Base-by-base conservation (phyloP, 2,113 vertebrate genomes). In the Phaethon lepturus region DNA sequence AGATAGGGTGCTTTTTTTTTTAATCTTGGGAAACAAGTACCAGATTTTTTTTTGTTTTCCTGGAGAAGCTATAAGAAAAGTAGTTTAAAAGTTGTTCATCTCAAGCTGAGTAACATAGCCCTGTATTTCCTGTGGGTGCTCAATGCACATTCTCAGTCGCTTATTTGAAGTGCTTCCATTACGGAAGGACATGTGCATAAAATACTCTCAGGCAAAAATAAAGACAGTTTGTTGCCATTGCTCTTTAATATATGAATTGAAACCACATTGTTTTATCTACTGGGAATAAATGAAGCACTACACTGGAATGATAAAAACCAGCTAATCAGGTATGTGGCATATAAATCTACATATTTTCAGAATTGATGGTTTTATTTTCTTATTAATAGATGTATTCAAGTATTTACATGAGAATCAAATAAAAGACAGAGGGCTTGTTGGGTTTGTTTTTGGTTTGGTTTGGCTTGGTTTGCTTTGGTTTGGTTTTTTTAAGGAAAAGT, bases 1-100 rank as follows among this genome's bases (percentile, higher is more conserved):
- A 83, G 91, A 96, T 96, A 95, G 63, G 82, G 91, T 92, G 67
- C 84, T 94, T 96, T 86, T 78, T 96, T 96, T 95, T 98, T 97
- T 97, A 79, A 92, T 83, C 79, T 88, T 82, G 59, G 69, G 79
- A 97, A 97, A 97, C 45, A 97, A 96, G 97, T 89, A 84, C 83
- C 89, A 98, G 90, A 92, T 95, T 93, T 62, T 42, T 42, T 20
- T 88, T 67, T 66, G 59, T 68, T 52, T 44, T 89, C 62, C 78
- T 80, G 56, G 56, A 96, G 55, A 72, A 90, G 45, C 80, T 91
- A n/a, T 86, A 89, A 74, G 85, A 75, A 91, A 88, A 68, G n/a
- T 60, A 75, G 33, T 68, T 91, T 73, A 82, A 91, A 81, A 35
- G 26, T 93, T 85, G 63, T 87, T 95, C 91, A 69, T 94, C 79